Base-by-base conservation (phyloP, 2,888 invertebrate genomes). In the Hydroisotoma schaefferi region DNA sequence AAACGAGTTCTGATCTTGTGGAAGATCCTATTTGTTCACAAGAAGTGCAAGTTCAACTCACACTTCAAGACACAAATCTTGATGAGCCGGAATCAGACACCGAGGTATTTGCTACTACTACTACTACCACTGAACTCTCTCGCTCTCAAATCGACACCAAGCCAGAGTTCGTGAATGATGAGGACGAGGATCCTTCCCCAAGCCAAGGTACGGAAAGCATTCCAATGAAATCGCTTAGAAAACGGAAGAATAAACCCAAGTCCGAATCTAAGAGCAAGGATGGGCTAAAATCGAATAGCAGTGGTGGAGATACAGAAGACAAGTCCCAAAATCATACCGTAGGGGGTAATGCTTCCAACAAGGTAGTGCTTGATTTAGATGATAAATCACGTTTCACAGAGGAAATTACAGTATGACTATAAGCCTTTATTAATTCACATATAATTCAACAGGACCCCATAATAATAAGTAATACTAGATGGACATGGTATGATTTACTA, bases 381-480 rank as follows among this genome's bases (percentile, higher is more conserved):
- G 88, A 88, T 77, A 87, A 87, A 74, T 87, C 85, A 76, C 81
- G 87, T 73, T 88, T 87, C 77, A 87, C 87, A 46, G 88, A 88
- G 77, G 88, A 88, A 77, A 87, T 88, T 67, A 88, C 87, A 52
- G 88, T 88, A 73, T 87, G 40, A 40, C 40, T 40, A 40, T 40
- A 40, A 40, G 40, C 15, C 40, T 18, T 33, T 33, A 15, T 33
- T n/a, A n/a, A n/a, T n/a, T n/a, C n/a, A n/a, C n/a, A n/a, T n/a
- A n/a, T n/a, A n/a, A n/a, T n/a, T n/a, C n/a, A n/a, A n/a, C n/a
- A n/a, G n/a, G n/a, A n/a, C n/a, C n/a, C n/a, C n/a, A n/a, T n/a
- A n/a, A n/a, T n/a, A n/a, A n/a, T n/a, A n/a, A n/a, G n/a, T n/a
- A n/a, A n/a, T n/a, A n/a, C n/a, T n/a, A n/a, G n/a, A n/a, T n/a